Percentiles rank a stretch among this genome's conserved stretches.
Conservation (phyloP, 2,113 vertebrate genomes). For the Okapia johnstoni region DNA sequence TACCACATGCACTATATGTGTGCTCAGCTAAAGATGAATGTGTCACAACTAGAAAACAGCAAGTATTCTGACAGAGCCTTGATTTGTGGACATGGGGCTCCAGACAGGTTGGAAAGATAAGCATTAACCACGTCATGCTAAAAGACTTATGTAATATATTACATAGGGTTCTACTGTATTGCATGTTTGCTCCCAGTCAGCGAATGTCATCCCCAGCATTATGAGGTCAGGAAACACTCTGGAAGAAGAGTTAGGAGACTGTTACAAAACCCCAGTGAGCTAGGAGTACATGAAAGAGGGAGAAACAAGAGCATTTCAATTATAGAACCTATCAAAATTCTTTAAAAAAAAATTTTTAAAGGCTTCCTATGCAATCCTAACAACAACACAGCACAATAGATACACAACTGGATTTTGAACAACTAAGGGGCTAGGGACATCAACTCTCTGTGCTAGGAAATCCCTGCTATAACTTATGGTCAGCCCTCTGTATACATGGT, state of each 20-base stretch:
- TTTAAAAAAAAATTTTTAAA: background rate
- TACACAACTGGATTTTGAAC: background rate
- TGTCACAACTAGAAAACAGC: background rate
- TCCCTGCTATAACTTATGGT: too few relatives aligned
- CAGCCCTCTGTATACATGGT: background rate
- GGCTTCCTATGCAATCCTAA: background rate
- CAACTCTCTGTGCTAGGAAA: background rate
- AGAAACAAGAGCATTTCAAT: background rate
- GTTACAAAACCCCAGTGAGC: background rate
- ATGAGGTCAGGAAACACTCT: background rate
- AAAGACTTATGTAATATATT: background rate
- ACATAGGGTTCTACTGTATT: background rate
- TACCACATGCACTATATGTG: background rate
- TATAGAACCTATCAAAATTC: background rate
- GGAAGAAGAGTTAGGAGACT: background rate
- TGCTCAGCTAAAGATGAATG: background rate
- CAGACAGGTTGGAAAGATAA: background rate
- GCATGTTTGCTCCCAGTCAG: background rate
- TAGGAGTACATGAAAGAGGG: background rate
- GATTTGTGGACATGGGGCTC: background rate
- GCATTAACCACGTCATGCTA: background rate
- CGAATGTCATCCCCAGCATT: background rate
- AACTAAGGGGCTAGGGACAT: background rate
- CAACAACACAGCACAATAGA: background rate
- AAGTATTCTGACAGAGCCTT: background rate